A percentile compares a stretch with the other conserved stretches of the same genome.
Evolutionary conservation across 2,797 vertebrate genomes (phyloP).

Genomic region (Spheniscus humboldti): DNA sequence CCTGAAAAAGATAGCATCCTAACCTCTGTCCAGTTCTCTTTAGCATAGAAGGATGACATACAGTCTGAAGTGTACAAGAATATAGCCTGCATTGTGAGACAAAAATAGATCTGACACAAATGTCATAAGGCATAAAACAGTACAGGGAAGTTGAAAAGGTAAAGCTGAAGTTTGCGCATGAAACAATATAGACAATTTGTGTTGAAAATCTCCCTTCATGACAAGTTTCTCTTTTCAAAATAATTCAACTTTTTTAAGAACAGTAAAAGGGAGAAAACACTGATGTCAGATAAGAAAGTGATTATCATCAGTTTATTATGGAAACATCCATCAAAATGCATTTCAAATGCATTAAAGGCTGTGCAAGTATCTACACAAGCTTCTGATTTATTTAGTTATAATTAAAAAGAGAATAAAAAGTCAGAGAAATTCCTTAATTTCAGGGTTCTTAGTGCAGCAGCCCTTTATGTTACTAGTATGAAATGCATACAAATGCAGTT

Average conservation of each 20-base stretch:
- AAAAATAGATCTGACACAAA: conserved; percentile 30
- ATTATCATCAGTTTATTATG: neutral
- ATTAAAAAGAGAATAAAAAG: neutral
- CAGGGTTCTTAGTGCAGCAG: neutral
- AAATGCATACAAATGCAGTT: neutral
- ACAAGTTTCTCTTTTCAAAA: neutral
- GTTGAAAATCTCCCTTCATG: neutral
- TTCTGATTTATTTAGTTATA: neutral
- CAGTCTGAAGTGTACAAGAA: neutral
- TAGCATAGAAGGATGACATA: neutral
- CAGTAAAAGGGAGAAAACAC: neutral
- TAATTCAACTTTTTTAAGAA: neutral
- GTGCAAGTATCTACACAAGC: neutral
- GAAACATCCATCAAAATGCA: neutral
- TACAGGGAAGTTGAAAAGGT: conserved; percentile 13
- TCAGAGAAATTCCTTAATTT: neutral
- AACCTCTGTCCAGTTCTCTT: conserved; percentile 26
- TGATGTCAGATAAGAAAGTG: neutral
- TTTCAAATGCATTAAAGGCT: neutral
- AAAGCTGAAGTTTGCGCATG: conserved; percentile 15
- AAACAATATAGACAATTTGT: neutral
- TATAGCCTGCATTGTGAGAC: neutral
- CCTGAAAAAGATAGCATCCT: neutral
- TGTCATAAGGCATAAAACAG: conserved; percentile 34
- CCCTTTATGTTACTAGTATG: neutral